A percentile compares a stretch with the other conserved stretches of the same genome.
Evolutionary conservation across 2,797 vertebrate species (phyloP).

Genomic region (Thamnophis elegans): DNA sequence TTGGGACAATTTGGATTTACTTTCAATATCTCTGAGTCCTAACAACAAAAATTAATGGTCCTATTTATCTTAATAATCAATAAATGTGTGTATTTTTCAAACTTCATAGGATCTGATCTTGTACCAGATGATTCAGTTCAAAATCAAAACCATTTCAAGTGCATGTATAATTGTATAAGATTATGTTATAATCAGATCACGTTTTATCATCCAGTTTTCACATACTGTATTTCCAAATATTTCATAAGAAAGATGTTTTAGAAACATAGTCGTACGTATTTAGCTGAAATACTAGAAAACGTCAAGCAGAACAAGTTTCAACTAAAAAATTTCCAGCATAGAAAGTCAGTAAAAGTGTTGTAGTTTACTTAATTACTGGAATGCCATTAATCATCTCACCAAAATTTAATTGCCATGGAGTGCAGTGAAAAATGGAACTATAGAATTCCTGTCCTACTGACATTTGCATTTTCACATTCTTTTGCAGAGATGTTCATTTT

Average conservation of each 20-base stretch:
- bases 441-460: slow-evolving; percentile 22
- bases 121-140: neutral
- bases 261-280: neutral
- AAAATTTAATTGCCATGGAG: slow-evolving; percentile 38
- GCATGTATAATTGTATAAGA: neutral
- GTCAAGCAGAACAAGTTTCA: slow-evolving; percentile 33
- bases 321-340: slow-evolving; percentile 30
- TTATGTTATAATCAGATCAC: neutral
- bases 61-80: neutral
- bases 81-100: neutral
- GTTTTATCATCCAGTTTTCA: neutral
- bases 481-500: neutral
- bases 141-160: neutral
- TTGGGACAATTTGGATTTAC: neutral
- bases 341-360: slow-evolving; percentile 24
- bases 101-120: neutral
- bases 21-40: neutral
- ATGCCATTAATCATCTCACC: slow-evolving; percentile 43
- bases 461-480: neutral
- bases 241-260: neutral
- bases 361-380: slow-evolving; percentile 32
- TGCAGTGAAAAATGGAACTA: slow-evolving; percentile 29
- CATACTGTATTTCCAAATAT: neutral
- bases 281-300: slow-evolving; percentile 19
- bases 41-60: neutral